phyloP scores from a whole-genome alignment of 2,888 invertebrate species.

The Macrosiphum euphorbiae region DNA sequence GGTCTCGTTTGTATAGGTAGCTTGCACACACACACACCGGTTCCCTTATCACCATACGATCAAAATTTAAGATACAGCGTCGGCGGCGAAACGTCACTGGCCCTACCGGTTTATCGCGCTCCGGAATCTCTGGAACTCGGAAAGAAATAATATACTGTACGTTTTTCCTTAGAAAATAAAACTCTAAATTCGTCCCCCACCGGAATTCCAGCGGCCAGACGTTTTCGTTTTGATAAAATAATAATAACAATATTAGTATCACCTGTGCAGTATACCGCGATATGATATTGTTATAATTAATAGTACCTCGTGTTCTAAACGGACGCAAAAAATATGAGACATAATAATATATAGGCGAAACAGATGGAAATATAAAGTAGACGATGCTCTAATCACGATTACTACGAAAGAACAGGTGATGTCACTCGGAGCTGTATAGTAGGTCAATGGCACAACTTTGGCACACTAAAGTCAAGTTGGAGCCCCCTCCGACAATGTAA shows the following conservation, averaged over 20 bases:
- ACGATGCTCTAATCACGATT: neutral
- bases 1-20: constrained; percentile 11
- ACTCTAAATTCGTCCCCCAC: neutral
- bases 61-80: constrained; percentile 20
- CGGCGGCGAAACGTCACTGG: constrained; percentile 43
- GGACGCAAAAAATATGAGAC: neutral
- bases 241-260: neutral
- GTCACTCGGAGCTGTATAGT: neutral
- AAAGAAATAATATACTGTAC: constrained; percentile 3
- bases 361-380: neutral
- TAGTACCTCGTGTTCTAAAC: neutral
- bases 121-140: constrained; percentile 57
- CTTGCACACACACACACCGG: neutral
- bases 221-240: neutral
- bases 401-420: neutral
- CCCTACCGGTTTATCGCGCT: constrained; percentile 55
- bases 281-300: neutral
- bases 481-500: neutral
- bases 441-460: neutral
- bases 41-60: constrained; percentile 37
- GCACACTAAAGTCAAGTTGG: neutral
- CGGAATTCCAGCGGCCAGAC: neutral
- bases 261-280: neutral
- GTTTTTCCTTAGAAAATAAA: constrained; percentile 24
- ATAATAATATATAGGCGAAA: neutral